These are phyloP conservation scores for Drosophila novamexicana DNA, from an alignment of 1,140 invertebrate genomes.

Conservation along the genomic window DNA sequence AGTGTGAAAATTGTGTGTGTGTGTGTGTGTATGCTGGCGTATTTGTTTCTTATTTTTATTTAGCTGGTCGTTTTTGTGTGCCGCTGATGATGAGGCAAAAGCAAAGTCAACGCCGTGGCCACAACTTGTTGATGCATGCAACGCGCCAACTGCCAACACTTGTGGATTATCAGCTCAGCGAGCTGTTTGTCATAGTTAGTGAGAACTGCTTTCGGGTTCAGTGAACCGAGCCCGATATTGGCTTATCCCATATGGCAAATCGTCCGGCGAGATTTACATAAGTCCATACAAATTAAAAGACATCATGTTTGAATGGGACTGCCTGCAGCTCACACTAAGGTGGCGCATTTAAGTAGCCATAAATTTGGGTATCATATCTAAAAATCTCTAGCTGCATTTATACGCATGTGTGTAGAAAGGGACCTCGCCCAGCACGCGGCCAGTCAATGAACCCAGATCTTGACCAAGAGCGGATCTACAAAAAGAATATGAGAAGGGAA, in stretches of 20 bases:
- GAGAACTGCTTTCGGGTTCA: constrained; percentile 22
- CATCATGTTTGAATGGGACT: constrained; percentile 31
- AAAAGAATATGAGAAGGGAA: not conserved
- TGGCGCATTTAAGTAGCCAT: constrained; percentile 59
- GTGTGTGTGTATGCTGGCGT: not conserved
- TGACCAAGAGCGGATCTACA: constrained; percentile 29
- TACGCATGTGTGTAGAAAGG: not conserved
- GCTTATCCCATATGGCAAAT: constrained; percentile 7
- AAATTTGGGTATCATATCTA: constrained; percentile 55
- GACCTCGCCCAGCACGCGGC: not conserved
- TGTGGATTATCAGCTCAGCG: constrained; percentile 38
- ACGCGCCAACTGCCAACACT: constrained; percentile 40
- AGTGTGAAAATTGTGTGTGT: constrained; percentile 62
- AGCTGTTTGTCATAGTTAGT: constrained; percentile 37
- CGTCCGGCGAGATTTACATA: constrained; percentile 56
- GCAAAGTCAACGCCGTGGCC: constrained; percentile 11
- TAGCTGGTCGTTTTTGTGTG: not conserved
- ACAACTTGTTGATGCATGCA: constrained; percentile 61
- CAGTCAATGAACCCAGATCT: constrained; percentile 51
- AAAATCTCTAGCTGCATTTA: constrained; percentile 40
- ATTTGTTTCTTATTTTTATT: constrained; percentile 14
- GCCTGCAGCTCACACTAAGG: constrained; percentile 29
- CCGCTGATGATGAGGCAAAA: constrained; percentile 14
- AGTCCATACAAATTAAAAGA: constrained; percentile 58
- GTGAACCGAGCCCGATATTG: constrained; percentile 17